Conservation (phyloP, 1,140 invertebrate species). For the Manduca sexta region DNA sequence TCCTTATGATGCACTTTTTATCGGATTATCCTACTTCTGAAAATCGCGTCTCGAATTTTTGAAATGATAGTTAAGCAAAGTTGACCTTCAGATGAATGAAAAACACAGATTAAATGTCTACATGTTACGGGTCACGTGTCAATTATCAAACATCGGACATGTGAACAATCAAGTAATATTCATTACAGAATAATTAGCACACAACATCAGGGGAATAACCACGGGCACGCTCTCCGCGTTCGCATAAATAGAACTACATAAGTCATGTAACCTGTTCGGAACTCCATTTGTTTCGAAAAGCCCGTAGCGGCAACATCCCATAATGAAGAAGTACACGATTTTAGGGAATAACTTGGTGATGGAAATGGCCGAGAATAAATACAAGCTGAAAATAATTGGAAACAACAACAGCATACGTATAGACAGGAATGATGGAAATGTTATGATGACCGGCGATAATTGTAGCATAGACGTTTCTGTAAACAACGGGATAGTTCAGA, state of each 20-base stretch:
- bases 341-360: constrained; percentile 22
- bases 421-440: constrained; percentile 12
- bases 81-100: no score
- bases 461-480: constrained; percentile 17
- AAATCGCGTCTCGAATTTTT: no score
- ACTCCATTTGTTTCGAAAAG: not conserved
- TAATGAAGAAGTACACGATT: constrained; percentile 20
- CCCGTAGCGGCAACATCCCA: not conserved
- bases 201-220: not conserved
- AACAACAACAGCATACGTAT: constrained; percentile 19
- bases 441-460: constrained; percentile 15
- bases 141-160: no score
- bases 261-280: not conserved
- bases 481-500: constrained; percentile 14
- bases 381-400: constrained; percentile 18
- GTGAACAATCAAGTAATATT: no score
- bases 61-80: no score
- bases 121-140: no score
- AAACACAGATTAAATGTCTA: no score
- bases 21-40: no score
- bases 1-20: no score
- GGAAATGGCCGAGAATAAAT: constrained; percentile 14
- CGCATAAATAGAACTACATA: not conserved
- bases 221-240: not conserved
- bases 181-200: no score